A percentile compares a stretch with the other conserved stretches of the same genome.
phyloP scores from a whole-genome alignment of 2,888 invertebrate genomes.

The Melanchra persicariae region DNA sequence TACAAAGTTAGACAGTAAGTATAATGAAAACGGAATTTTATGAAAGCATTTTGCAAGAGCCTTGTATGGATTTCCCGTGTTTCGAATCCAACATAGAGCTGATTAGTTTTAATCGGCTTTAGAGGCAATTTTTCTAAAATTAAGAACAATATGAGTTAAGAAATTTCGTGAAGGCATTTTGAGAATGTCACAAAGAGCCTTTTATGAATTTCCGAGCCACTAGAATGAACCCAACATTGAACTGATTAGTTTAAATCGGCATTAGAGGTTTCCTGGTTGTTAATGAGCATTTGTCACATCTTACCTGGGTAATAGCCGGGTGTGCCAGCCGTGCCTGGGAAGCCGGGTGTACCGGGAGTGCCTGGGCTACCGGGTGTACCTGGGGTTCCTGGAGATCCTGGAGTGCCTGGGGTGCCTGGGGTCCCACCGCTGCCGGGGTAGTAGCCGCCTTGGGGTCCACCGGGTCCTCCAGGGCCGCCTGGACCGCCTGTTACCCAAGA shows the following conservation, averaged over 20 bases:
- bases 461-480: slow-evolving; percentile 81
- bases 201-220: neutral
- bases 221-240: slow-evolving; percentile 6
- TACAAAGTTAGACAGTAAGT: slow-evolving; percentile 1
- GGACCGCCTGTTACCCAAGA: slow-evolving; percentile 56
- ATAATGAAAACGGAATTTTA: neutral
- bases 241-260: neutral
- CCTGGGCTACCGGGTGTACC: slow-evolving; percentile 68
- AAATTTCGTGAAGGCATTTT: neutral
- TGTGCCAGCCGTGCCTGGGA: slow-evolving; percentile 77
- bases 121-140: too few species aligned
- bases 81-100: neutral
- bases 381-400: slow-evolving; percentile 66
- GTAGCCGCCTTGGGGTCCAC: slow-evolving; percentile 61
- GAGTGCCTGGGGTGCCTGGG: slow-evolving; percentile 59
- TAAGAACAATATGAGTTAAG: too few species aligned
- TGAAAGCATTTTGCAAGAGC: neutral
- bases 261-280: slow-evolving; percentile 1
- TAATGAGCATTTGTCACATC: slow-evolving; percentile 49
- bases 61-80: neutral
- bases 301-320: slow-evolving; percentile 74
- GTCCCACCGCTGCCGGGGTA: slow-evolving; percentile 60
- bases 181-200: neutral
- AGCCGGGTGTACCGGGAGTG: slow-evolving; percentile 73
- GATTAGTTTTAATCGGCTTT: neutral